Evolutionary conservation across 2,797 vertebrate species (phyloP), one percentile per base, ranked within the genome.

Genomic region (Paratrypauchen microcephalus): DNA sequence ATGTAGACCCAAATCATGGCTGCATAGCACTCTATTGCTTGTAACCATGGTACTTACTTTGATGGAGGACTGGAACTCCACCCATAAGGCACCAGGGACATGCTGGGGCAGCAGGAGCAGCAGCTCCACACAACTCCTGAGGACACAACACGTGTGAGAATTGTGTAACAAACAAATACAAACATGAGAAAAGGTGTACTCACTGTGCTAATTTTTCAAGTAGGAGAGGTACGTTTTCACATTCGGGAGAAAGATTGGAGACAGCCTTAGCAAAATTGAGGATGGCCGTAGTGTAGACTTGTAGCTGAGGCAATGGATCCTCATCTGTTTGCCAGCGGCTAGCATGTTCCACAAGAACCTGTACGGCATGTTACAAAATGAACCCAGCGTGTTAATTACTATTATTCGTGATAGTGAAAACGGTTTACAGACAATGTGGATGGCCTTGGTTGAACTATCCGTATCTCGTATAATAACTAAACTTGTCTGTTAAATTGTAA

Each of bases 51-150:
- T 73, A 88, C 94, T 95, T 88, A 98, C 98, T 95, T 96, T 95
- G 80, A 98, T 95, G 84, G 97, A 95, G 88, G 95, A 92, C 91
- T 97, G 96, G 91, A 99, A 97, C 85, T 96, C 94, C 90, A 96
- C 92, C 98, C 98, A 99, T 85, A 96, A 96, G 92, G 93, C 94
- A 94, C 94, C 93, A 88, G 97, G 95, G 87, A 99, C 92, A 81
- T 96, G 94, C 92, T 95, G 93, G 86, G 95, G 95, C 87, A 98
- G 88, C 88, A 95, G 96, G 66, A 99, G 90, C 67, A 99, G 90
- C 92, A 99, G 95, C 93, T 99, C 97, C 87, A 95, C 95, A 94
- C 97, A 99, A 94, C 96, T 99, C 96, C 98, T 99, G 89, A 74
- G 55, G 82, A 87, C 74, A 66, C 70, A 90, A 86, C 75, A 85